phyloP scores from a whole-genome alignment of 2,113 vertebrate genomes.

The Nannobrachium achirus region DNA sequence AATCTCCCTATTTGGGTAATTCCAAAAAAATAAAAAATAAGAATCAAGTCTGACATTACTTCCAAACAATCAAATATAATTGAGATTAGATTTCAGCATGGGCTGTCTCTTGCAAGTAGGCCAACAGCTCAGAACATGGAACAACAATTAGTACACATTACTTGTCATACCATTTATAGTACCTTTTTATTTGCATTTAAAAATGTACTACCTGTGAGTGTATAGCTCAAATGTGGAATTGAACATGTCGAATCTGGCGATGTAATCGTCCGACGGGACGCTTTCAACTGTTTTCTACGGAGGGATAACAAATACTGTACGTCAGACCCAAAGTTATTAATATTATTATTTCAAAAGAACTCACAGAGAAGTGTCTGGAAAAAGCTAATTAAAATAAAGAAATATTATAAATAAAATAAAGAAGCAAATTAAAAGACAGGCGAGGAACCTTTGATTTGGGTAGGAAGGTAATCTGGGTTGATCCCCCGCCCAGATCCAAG shows the following conservation, averaged over 20 bases:
- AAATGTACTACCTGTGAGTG: conserved; percentile 86
- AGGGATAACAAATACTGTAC: conserved; percentile 5
- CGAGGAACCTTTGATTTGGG: conserved; percentile 85
- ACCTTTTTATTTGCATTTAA: background rate
- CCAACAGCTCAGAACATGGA: background rate
- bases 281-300: conserved; percentile 86
- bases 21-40: background rate
- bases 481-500: conserved; percentile 95
- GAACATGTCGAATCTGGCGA: conserved; percentile 90
- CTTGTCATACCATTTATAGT: background rate
- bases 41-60: background rate
- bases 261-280: conserved; percentile 81
- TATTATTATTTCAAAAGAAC: background rate
- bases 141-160: background rate
- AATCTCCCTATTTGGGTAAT: conserved; percentile 4
- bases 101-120: background rate
- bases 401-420: background rate
- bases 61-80: background rate
- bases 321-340: background rate
- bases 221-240: conserved; percentile 92
- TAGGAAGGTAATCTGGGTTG: conserved; percentile 96
- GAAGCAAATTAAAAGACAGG: background rate
- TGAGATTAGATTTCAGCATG: background rate
- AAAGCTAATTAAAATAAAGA: conserved; percentile 5
- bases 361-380: background rate